Evolutionary conservation across 2,888 invertebrate species (phyloP).

Genomic region (Autographa gamma): DNA sequence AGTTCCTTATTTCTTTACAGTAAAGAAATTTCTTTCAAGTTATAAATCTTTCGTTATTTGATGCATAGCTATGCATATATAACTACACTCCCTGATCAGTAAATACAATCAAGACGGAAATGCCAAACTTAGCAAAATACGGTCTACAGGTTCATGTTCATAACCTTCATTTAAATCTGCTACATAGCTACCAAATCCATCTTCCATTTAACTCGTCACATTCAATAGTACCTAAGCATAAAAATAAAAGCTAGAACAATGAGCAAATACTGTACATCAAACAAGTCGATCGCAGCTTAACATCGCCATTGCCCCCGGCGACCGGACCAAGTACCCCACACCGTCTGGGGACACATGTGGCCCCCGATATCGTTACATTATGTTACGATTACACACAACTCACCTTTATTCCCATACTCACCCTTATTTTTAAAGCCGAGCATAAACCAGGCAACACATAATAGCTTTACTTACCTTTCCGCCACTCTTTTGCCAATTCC

Average conservation of each 20-base stretch:
- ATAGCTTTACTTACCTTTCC: neutral
- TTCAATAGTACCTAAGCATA: neutral
- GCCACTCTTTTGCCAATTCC: neutral
- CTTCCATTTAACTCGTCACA: neutral
- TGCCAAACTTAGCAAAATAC: too few species aligned
- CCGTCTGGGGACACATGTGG: conserved; percentile 37
- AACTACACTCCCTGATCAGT: too few species aligned
- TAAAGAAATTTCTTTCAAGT: neutral
- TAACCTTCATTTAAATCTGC: neutral
- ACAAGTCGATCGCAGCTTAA: neutral
- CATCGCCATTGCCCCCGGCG: conserved; percentile 25
- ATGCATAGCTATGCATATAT: neutral
- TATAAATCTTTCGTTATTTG: neutral
- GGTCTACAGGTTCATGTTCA: too few species aligned
- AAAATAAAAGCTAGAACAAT: neutral
- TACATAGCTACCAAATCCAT: neutral
- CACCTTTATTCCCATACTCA: conserved; percentile 33
- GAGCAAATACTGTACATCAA: neutral
- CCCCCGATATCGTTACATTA: conserved; percentile 41
- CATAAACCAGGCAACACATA: conserved; percentile 29
- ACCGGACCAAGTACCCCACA: conserved; percentile 17
- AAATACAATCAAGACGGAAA: too few species aligned
- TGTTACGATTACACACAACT: conserved; percentile 47
- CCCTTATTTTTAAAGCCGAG: conserved; percentile 27
- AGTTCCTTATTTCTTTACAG: neutral